phyloP scores from a whole-genome alignment of 2,797 vertebrate species.

The Enteromius treurensis region DNA sequence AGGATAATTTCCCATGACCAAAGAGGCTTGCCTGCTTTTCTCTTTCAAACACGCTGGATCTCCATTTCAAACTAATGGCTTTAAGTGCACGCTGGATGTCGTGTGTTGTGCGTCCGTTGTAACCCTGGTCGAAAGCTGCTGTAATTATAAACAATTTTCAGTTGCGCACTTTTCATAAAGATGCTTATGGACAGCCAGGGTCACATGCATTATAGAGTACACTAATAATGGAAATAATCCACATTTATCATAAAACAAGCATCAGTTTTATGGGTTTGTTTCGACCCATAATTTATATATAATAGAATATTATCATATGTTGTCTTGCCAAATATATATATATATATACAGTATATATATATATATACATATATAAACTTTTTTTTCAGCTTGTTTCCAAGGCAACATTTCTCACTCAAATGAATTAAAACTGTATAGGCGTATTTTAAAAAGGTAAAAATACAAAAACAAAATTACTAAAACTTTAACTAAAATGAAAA shows the following conservation, averaged over 20 bases:
- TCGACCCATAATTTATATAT: background rate
- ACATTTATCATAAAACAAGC: background rate
- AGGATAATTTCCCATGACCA: slow-evolving; percentile 78
- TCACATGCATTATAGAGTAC: background rate
- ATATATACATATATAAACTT: too few species aligned
- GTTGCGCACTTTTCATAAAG: slow-evolving; percentile 8
- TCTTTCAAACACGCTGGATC: slow-evolving; percentile 61
- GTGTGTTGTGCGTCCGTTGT: slow-evolving; percentile 22
- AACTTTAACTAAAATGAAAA: background rate
- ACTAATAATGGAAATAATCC: background rate
- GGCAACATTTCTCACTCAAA: background rate
- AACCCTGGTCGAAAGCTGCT: slow-evolving; percentile 44
- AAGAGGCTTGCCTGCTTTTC: slow-evolving; percentile 64
- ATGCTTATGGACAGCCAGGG: slow-evolving; percentile 13
- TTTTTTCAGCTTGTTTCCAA: background rate
- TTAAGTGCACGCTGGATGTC: slow-evolving; percentile 44
- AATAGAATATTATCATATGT: background rate
- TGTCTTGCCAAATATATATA: background rate
- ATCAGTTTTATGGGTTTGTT: background rate
- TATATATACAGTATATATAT: too few species aligned
- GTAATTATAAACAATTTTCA: slow-evolving; percentile 57
- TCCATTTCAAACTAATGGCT: slow-evolving; percentile 71
- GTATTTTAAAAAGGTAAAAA: background rate
- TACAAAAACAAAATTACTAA: background rate
- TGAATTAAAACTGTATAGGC: background rate